Evolutionary conservation across 2,113 vertebrate species (phyloP).

Genomic region (Climacteris rufus): DNA sequence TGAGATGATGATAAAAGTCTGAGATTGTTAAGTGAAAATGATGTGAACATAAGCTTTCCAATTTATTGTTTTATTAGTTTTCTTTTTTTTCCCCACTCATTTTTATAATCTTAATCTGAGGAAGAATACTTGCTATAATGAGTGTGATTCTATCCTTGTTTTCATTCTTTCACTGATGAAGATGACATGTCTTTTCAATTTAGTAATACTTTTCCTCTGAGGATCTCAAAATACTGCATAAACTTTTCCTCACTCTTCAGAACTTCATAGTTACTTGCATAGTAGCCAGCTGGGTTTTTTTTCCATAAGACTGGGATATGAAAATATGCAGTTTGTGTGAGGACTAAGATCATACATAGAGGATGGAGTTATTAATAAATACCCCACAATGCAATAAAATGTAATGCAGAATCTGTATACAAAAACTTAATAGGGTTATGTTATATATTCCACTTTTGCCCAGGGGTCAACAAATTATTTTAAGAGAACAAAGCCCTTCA

Average conservation of each 20-base stretch:
- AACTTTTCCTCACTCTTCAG: conserved; percentile 8
- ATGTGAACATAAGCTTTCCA: not conserved
- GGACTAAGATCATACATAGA: not conserved
- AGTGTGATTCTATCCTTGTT: not conserved
- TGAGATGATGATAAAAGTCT: not conserved
- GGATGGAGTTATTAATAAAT: not conserved
- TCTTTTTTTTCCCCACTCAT: not conserved
- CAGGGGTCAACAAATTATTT: conserved; percentile 12
- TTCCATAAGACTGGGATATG: not conserved
- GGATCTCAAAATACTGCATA: conserved; percentile 48
- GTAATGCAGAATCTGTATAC: not conserved
- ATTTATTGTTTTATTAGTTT: not conserved
- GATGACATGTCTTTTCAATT: not conserved
- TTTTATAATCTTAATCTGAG: not conserved
- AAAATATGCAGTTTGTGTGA: not conserved
- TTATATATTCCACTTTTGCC: conserved; percentile 44
- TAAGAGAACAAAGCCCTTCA: conserved; percentile 10
- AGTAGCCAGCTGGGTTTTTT: not conserved
- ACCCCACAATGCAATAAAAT: not conserved
- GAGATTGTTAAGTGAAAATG: not conserved
- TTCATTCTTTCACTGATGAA: not conserved
- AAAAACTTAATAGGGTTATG: conserved; percentile 29
- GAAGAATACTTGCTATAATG: not conserved
- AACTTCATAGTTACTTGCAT: not conserved
- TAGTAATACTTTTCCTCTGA: conserved; percentile 13